These are phyloP conservation scores for Pteropus rufus DNA, from an alignment of 2,797 vertebrate genomes.

Conservation along the genomic window DNA sequence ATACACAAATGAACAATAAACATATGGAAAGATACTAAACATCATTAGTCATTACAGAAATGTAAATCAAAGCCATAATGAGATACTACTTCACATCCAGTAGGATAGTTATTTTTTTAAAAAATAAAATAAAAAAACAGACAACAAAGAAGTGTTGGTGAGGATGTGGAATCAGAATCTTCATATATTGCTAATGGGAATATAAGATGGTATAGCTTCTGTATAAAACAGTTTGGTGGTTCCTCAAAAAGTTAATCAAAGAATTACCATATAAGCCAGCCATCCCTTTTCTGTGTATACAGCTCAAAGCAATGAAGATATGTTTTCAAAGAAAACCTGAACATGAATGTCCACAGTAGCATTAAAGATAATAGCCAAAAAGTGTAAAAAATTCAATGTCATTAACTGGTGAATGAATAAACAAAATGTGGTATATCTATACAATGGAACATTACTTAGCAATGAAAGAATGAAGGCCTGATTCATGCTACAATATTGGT, in stretches of 20 bases:
- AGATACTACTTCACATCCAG: neutral
- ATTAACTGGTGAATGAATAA: constrained; percentile 7
- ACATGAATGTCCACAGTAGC: neutral
- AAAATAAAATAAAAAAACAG: neutral
- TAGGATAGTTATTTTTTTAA: neutral
- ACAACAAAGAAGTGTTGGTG: neutral
- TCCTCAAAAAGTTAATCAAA: neutral
- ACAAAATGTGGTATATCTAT: neutral
- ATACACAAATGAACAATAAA: neutral
- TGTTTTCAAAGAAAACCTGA: neutral
- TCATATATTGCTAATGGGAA: neutral
- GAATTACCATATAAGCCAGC: neutral
- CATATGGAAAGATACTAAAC: neutral
- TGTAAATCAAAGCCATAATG: neutral
- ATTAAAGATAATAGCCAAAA: neutral
- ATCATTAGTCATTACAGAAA: neutral
- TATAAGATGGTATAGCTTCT: neutral
- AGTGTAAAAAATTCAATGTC: neutral
- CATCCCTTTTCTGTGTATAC: neutral
- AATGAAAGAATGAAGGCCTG: neutral
- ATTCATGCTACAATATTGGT: neutral
- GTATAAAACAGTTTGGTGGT: neutral
- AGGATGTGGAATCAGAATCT: neutral
- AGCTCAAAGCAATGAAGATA: neutral
- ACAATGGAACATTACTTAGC: neutral